Conservation (phyloP, 35 echinoderm and acorn worm genomes). For the Lytechinus pictus region DNA sequence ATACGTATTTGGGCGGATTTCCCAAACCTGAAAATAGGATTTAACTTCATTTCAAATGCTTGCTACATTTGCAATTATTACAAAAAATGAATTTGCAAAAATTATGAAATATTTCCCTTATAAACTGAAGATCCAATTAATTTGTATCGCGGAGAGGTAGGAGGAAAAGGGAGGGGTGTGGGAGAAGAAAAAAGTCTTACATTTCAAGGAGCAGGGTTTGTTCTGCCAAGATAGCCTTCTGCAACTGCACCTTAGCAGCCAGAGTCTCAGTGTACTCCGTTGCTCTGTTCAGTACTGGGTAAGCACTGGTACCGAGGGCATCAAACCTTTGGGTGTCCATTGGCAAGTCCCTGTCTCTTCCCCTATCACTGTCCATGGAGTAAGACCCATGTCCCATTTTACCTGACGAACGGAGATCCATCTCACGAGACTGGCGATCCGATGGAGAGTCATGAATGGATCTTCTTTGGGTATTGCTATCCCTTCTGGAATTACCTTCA, state of each 20-base stretch:
- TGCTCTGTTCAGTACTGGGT: neutral
- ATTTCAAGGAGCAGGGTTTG: constrained; percentile 23
- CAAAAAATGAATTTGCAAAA: no score
- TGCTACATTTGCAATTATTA: no score
- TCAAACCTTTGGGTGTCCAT: neutral
- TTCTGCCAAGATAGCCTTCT: constrained; percentile 24
- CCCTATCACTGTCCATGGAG: neutral
- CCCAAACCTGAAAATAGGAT: no score
- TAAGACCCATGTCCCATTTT: neutral
- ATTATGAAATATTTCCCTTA: no score
- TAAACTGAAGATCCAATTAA: no score
- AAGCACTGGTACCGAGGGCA: neutral
- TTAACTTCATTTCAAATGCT: no score
- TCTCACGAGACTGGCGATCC: neutral
- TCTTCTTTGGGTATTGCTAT: neutral
- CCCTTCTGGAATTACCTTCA: neutral
- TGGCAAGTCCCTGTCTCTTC: neutral
- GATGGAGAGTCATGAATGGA: neutral
- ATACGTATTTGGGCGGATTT: no score
- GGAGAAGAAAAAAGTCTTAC: neutral
- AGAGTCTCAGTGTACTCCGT: neutral
- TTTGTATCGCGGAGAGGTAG: no score
- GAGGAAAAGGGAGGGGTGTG: neutral
- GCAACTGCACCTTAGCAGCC: neutral
- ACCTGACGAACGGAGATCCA: neutral